These are phyloP conservation scores for Epizoanthus fatuus DNA, from an alignment of 92 coral and sea anemone genomes.

Conservation along the genomic window DNA sequence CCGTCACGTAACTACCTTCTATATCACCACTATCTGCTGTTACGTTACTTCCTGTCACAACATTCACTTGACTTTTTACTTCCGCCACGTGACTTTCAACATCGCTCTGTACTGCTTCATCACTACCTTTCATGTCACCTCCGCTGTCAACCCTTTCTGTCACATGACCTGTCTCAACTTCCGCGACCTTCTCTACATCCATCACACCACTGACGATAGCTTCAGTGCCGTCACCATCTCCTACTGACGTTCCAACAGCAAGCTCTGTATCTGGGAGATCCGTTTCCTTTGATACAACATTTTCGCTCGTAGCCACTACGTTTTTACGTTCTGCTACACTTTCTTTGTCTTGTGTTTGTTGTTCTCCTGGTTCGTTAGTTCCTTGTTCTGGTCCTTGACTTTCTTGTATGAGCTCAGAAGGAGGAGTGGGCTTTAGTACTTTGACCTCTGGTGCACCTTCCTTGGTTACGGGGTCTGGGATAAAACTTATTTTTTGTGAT, in stretches of 20 bases:
- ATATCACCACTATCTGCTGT: not conserved
- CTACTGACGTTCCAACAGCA: too few relatives aligned
- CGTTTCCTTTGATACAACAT: not conserved
- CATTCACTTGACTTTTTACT: not conserved
- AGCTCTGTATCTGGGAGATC: not conserved
- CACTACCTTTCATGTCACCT: too few relatives aligned
- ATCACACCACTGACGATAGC: not conserved
- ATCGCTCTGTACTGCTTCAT: not conserved
- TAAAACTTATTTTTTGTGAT: not conserved
- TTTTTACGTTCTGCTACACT: not conserved
- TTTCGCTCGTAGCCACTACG: not conserved
- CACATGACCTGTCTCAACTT: not conserved
- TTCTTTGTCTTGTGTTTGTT: not conserved
- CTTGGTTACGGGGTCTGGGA: too few relatives aligned
- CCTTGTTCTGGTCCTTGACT: not conserved
- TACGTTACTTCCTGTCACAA: not conserved
- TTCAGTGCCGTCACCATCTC: not conserved
- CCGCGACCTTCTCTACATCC: not conserved
- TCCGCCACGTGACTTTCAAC: constrained; percentile 18
- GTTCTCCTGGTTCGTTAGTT: not conserved
- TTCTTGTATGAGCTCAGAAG: not conserved
- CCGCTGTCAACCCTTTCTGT: not conserved
- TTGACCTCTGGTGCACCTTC: not conserved
- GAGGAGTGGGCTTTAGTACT: not conserved
- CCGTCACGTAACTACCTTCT: not conserved